phyloP scores from a whole-genome alignment of 2,888 invertebrate species.

The Ceratothoa steindachneri region DNA sequence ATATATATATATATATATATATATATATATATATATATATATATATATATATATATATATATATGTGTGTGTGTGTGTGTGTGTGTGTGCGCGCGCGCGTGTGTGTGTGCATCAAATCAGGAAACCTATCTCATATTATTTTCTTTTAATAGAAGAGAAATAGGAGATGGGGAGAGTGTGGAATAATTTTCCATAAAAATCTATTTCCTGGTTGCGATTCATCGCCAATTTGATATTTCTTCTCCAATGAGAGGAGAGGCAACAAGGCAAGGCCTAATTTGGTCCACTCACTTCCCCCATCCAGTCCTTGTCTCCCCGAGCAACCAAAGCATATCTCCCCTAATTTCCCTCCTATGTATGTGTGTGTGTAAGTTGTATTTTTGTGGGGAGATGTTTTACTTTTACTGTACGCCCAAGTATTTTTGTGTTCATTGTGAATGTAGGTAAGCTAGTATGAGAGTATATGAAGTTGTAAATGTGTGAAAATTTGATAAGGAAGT shows the following conservation, averaged over 20 bases:
- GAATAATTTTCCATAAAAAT: constrained; percentile 12
- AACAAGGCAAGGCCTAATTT: not conserved
- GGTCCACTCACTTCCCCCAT: not conserved
- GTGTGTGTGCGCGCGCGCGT: not conserved
- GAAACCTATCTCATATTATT: not conserved
- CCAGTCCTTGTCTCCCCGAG: not conserved
- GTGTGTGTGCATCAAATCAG: not conserved
- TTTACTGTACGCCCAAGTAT: no score
- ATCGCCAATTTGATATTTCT: constrained; percentile 8
- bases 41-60: not conserved
- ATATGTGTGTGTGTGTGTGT: not conserved
- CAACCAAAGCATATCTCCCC: no score
- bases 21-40: not conserved
- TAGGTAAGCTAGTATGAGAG: no score
- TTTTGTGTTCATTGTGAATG: no score
- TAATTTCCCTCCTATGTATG: no score
- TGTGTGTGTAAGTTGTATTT: no score
- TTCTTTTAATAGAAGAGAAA: not conserved
- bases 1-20: not conserved
- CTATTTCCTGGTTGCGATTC: constrained; percentile 5
- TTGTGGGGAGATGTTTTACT: no score
- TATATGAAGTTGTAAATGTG: no score
- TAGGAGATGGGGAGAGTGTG: not conserved
- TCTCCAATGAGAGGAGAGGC: not conserved
- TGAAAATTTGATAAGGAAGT: no score